A percentile compares a stretch with the other conserved stretches of the same genome.
These are phyloP conservation scores for Ypsolopha sequella DNA, from an alignment of 2,888 invertebrate species.

Conservation along the genomic window DNA sequence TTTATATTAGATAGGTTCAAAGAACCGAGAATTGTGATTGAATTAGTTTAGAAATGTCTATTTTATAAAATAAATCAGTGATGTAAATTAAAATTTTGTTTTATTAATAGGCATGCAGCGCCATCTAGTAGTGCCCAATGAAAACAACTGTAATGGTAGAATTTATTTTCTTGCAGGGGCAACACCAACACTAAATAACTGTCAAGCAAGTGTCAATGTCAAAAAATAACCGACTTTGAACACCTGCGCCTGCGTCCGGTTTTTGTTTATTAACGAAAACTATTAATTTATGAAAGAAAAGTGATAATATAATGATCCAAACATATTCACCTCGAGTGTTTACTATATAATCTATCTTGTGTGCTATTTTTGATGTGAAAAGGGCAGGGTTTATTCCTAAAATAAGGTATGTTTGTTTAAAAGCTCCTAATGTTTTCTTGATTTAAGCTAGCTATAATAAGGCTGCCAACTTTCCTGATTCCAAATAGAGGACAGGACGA, in stretches of 20 bases:
- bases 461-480: too few species aligned
- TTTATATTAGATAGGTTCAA: constrained; percentile 24
- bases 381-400: neutral
- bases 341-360: neutral
- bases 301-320: neutral
- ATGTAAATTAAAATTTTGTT: constrained; percentile 20
- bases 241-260: constrained; percentile 53
- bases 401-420: neutral
- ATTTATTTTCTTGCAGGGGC: neutral
- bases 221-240: constrained; percentile 35
- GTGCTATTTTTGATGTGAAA: neutral
- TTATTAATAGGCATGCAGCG: neutral
- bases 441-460: too few species aligned
- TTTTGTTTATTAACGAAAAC: constrained; percentile 40
- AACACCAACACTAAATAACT: neutral
- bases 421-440: neutral
- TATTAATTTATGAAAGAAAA: constrained; percentile 33
- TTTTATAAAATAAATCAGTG: constrained; percentile 13
- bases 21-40: constrained; percentile 36
- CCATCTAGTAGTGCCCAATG: neutral
- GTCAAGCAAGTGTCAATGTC: constrained; percentile 15
- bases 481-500: too few species aligned
- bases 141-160: neutral
- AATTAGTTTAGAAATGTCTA: constrained; percentile 14
- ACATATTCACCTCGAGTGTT: neutral